Evolutionary conservation across 2,888 invertebrate species (phyloP), one percentile per base, ranked within the genome.

Genomic region (Hirtodrosophila alboralis): DNA sequence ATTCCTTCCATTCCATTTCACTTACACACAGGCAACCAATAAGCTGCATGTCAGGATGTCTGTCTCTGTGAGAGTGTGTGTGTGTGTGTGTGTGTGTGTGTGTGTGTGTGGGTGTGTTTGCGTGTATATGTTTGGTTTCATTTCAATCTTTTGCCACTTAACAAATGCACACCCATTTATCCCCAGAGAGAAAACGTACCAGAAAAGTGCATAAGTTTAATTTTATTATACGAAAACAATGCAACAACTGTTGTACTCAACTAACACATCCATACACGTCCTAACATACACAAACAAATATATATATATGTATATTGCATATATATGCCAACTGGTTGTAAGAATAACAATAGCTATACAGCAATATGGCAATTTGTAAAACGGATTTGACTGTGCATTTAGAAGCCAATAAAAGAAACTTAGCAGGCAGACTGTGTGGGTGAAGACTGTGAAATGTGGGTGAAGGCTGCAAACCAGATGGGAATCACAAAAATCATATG

Each of bases 81-180:
- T 23, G 26, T 66, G 52, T 47, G 41, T 14, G 40, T 64, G 41
- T 60, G 31, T 49, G 33, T 53, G 14, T 45, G 31, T 36, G 27
- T 16, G 18, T 5, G 13, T 21, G 13, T 33, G 37, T 31, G 21
- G 12, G n/a, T 34, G 23, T 40, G 34, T 40, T 21, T 36, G 13
- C 23, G 13, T 23, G 45, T 30, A 27, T 64, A 47, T 36, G 62
- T 62, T 68, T 78, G 72, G 68, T 68, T 79, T 73, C 86, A 83
- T 75, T 80, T 79, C 84, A 85, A 83, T 75, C 73, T 84, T 83
- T 85, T 85, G 73, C 84, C 77, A 84, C 86, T 83, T 83, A 79
- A 79, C 72, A 79, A 85, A 83, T 83, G 85, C 67, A 74, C 83
- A 78, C 74, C 69, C 74, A 63, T 69, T 63, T 74, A 49, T 49